phyloP scores from a whole-genome alignment of 2,888 invertebrate genomes.

The Psylliodes chrysocephalus region DNA sequence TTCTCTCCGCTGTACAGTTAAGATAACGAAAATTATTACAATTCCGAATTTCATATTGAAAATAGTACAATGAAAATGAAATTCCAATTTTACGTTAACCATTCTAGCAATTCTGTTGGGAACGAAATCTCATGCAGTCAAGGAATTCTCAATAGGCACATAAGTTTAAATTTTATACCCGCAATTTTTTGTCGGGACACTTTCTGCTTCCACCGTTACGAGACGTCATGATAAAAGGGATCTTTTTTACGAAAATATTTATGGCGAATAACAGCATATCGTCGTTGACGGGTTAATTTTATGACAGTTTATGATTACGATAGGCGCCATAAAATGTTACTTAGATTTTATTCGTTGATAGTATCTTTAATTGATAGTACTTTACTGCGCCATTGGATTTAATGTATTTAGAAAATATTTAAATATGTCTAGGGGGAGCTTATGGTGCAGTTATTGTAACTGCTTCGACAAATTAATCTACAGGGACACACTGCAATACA shows the following conservation, averaged over 20 bases:
- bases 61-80: too few species aligned
- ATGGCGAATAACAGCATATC: neutral
- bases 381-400: too few species aligned
- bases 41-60: too few species aligned
- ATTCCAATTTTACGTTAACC: neutral
- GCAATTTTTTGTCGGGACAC: conserved; percentile 9
- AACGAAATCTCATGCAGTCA: conserved; percentile 13
- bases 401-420: too few species aligned
- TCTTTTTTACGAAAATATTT: neutral
- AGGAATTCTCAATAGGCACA: conserved; percentile 26
- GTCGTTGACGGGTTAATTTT: conserved; percentile 9
- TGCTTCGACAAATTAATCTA: too few species aligned
- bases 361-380: too few species aligned
- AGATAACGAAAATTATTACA: too few species aligned
- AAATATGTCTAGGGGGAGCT: too few species aligned
- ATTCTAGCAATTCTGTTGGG: neutral
- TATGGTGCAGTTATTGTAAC: too few species aligned
- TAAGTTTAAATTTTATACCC: conserved; percentile 23
- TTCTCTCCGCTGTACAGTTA: too few species aligned
- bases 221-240: neutral
- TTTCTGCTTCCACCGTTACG: conserved; percentile 17
- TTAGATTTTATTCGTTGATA: neutral
- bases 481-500: too few species aligned
- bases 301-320: neutral
- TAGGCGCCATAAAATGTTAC: neutral